Base-by-base conservation (phyloP, 2,797 vertebrate species). In the Pygocentrus nattereri region DNA sequence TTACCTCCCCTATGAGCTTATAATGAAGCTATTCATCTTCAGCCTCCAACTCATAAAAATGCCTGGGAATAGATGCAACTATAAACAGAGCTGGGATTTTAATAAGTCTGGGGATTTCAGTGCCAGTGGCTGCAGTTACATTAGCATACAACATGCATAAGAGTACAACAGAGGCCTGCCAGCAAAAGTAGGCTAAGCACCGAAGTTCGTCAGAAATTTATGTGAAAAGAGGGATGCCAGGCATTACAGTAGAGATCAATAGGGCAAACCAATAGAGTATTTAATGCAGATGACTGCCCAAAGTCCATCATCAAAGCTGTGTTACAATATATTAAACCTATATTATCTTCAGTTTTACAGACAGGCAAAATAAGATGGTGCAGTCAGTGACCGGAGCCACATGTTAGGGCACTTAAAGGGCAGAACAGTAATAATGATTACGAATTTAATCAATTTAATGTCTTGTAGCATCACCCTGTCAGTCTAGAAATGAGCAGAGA, bases 21-120 rank as follows among this genome's bases (percentile, higher is more conserved):
- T 83, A 54, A 76, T 80, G 74, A 80, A 74, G 69, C 78, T 50
- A 56, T 78, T 83, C 44, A 83, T 83, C 76, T 75, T 83, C 44
- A 31, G 44, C 10, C 19, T 73, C 23, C 27, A 4, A 10, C 61
- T 30, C 58, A n/a, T 65, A 70, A 73, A 76, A 64, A 72, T 50
- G 34, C n/a, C 52, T 64, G 50, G 41, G n/a, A 79, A 69, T 30
- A 70, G 44, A 74, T 61, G 62, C 49, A 80, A 58, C 34, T 54
- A 59, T 77, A 50, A 75, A 74, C 58, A 38, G 69, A 58, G 67
- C 19, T 41, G 62, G 58, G 70, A 70, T 74, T 84, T 85, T 65
- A 79, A 69, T 83, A 79, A 79, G 50, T 23, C 64, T 69, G 64
- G 82, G 64, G 56, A 62, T 70, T 83, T 54, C 19, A 52, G 12